Base-by-base conservation (phyloP, 2,113 vertebrate species). In the Clinocottus analis region DNA sequence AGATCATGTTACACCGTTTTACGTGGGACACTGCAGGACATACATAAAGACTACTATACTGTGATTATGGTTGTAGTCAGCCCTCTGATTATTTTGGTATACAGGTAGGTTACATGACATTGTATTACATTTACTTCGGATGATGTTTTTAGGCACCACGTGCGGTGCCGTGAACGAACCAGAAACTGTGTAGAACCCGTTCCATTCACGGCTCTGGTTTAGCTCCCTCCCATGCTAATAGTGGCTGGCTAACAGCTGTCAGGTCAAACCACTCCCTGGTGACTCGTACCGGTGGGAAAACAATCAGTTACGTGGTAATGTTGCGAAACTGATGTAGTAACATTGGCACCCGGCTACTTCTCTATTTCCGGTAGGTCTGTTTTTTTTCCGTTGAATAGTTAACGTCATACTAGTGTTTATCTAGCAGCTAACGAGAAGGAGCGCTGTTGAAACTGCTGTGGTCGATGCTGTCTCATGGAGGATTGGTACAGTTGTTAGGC, bases 401-500 rank as follows among this genome's bases (percentile, higher is more conserved):
- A 6, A 56, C 51, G 53, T 25, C 63, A 0, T 10, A 75, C 9
- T 16, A 7, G 8, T 27, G 3, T 72, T 43, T 59, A 23, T 27
- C 29, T 59, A 73, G n/a, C 39, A 3, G 77, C 63, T 79, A 21
- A 27, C 16, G 1, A 14, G 49, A 29, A 14, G 19, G 25, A 0
- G 19, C 25, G 53, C 8, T 17, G 60, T 19, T 35, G 16, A 73
- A 43, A 37, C 66, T 16, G 27, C 69, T 2, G n/a, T 55, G 39
- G 78, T 89, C 41, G 61, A 90, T 92, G 91, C 86, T 83, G 45
- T 71, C 61, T 75, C 75, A 84, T 82, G 83, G 83, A 65, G 80
- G 84, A 79, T n/a, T 80, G 39, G 25, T 84, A 74, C 84, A 82
- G 49, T 41, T 89, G 11, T 45, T 85, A 58, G 56, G 33, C 29